phyloP scores from a whole-genome alignment of 35 echinoderm and acorn worm genomes.

The Amphiura filiformis region DNA sequence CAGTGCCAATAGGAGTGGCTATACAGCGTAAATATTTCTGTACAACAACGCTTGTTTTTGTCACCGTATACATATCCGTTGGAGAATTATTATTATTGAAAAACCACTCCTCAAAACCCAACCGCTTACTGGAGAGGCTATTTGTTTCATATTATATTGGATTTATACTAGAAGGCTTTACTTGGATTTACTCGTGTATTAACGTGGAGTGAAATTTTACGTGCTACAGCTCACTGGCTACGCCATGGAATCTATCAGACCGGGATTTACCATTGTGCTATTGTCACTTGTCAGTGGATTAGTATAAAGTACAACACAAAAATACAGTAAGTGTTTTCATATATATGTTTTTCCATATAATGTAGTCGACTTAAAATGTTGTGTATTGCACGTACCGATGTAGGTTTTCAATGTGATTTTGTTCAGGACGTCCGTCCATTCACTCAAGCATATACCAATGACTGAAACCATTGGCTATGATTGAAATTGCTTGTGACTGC shows the following conservation, averaged over 20 bases:
- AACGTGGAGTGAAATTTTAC: background rate
- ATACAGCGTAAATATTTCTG: background rate
- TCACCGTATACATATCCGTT: background rate
- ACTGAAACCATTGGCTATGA: background rate
- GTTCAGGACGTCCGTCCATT: no score
- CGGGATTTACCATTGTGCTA: background rate
- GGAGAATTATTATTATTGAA: background rate
- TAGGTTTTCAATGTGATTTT: no score
- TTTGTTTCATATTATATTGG: no score
- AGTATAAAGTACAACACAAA: background rate
- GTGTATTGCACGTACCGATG: background rate
- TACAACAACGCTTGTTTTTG: background rate
- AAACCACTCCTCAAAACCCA: no score
- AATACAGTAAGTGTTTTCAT: slow-evolving; percentile 1
- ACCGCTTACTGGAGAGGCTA: no score
- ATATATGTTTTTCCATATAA: background rate
- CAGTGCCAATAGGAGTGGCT: background rate
- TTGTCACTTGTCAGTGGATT: background rate
- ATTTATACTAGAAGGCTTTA: background rate
- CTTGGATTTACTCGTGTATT: background rate
- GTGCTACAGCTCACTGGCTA: background rate
- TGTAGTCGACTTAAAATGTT: background rate
- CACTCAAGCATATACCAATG: no score
- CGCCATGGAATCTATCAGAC: background rate
- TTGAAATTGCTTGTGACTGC: background rate